These are phyloP conservation scores for Nibea coibor DNA, from an alignment of 2,113 vertebrate genomes.

Conservation along the genomic window DNA sequence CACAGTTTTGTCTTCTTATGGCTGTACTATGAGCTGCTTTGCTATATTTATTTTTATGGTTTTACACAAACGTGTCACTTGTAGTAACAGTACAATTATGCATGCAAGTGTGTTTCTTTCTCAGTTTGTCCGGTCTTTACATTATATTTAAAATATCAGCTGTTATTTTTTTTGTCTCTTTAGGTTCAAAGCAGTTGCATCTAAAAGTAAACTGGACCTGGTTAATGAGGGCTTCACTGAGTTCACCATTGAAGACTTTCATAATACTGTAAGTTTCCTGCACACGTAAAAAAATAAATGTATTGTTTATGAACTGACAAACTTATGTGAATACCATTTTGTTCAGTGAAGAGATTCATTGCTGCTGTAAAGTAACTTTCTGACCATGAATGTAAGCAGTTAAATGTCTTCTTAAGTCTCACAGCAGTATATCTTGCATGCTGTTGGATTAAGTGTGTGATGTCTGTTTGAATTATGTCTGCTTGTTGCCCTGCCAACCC, in stretches of 20 bases:
- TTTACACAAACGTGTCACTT: background rate
- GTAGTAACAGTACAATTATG: background rate
- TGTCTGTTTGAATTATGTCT: background rate
- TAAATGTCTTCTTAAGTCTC: background rate
- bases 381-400: background rate
- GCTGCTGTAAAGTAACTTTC: background rate
- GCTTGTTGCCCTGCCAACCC: background rate
- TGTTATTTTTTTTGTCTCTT: background rate
- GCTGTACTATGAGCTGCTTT: background rate
- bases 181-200: slow-evolving; percentile 93
- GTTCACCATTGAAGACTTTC: slow-evolving; percentile 96
- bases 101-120: background rate
- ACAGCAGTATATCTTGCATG: background rate
- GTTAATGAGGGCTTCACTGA: slow-evolving; percentile 94
- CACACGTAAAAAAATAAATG: background rate
- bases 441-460: background rate
- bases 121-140: background rate
- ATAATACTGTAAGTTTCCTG: slow-evolving; percentile 89
- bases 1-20: background rate
- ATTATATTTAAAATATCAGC: background rate
- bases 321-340: background rate
- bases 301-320: background rate
- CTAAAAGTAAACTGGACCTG: slow-evolving; percentile 93
- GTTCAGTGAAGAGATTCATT: background rate
- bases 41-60: background rate